Evolutionary conservation across 1,140 invertebrate genomes (phyloP).

Genomic region (Euschistus heros): DNA sequence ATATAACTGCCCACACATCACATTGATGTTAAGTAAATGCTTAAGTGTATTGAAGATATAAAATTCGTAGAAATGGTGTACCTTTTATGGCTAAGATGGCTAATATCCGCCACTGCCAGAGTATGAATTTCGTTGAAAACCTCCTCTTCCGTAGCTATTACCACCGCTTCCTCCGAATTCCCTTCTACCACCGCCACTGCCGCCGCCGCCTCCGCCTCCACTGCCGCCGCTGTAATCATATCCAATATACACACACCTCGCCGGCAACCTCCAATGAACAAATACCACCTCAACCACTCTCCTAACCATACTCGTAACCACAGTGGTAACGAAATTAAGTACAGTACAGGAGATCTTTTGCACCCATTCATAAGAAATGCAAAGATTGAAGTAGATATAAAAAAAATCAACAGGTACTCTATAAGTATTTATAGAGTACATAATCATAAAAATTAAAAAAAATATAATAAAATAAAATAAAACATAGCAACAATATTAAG

Average conservation of each 20-base stretch:
- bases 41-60: too few species aligned
- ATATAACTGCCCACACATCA: too few species aligned
- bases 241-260: slow-evolving; percentile 21
- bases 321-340: background rate
- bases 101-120: background rate
- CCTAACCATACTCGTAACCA: background rate
- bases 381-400: background rate
- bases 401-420: too few species aligned
- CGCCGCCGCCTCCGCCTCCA: slow-evolving; percentile 18
- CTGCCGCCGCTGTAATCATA: slow-evolving; percentile 13
- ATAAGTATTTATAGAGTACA: too few species aligned
- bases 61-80: background rate
- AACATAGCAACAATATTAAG: too few species aligned
- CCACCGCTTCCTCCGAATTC: slow-evolving; percentile 27
- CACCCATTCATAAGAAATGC: background rate
- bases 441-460: too few species aligned
- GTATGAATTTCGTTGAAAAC: slow-evolving; percentile 35
- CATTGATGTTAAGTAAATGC: too few species aligned
- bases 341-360: background rate
- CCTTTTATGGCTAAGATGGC: background rate
- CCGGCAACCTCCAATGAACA: slow-evolving; percentile 22
- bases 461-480: too few species aligned
- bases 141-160: slow-evolving; percentile 31
- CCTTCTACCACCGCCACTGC: slow-evolving; percentile 23
- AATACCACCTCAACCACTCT: background rate